Evolutionary conservation across 1,140 invertebrate genomes (phyloP).

Genomic region (Drosophila mayri): DNA sequence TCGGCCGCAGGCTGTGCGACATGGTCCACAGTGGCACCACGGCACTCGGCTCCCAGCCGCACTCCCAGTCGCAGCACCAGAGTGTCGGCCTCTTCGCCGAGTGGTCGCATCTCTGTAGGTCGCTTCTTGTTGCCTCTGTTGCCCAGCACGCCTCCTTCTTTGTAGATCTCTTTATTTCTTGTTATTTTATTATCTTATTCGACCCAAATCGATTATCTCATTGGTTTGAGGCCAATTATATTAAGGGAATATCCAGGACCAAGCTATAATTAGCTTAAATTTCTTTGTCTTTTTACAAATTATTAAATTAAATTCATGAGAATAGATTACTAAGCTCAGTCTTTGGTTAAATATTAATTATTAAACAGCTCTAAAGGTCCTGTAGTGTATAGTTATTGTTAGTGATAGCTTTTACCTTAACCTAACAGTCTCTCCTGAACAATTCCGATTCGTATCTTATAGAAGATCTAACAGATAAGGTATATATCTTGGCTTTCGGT

Average conservation of each 20-base stretch:
- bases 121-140: conserved; percentile 69
- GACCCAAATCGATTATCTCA: not conserved
- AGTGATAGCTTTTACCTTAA: not conserved
- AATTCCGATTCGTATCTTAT: not conserved
- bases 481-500: not conserved
- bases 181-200: conserved; percentile 4
- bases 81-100: conserved; percentile 83
- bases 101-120: conserved; percentile 85
- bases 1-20: conserved; percentile 80
- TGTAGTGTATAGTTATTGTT: not conserved
- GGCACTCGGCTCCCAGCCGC: conserved; percentile 70
- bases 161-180: conserved; percentile 31
- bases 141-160: conserved; percentile 56
- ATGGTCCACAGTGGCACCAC: conserved; percentile 68
- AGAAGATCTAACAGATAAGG: not conserved
- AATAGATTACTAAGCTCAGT: too few relatives aligned
- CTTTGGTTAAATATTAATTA: not conserved
- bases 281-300: not conserved
- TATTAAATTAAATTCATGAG: too few relatives aligned
- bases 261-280: not conserved
- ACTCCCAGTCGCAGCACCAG: conserved; percentile 67
- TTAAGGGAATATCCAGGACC: not conserved
- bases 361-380: too few relatives aligned
- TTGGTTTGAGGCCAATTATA: not conserved
- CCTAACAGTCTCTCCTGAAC: too few relatives aligned